phyloP scores from a whole-genome alignment of 1,140 invertebrate genomes.

The Nephotettix cincticeps region DNA sequence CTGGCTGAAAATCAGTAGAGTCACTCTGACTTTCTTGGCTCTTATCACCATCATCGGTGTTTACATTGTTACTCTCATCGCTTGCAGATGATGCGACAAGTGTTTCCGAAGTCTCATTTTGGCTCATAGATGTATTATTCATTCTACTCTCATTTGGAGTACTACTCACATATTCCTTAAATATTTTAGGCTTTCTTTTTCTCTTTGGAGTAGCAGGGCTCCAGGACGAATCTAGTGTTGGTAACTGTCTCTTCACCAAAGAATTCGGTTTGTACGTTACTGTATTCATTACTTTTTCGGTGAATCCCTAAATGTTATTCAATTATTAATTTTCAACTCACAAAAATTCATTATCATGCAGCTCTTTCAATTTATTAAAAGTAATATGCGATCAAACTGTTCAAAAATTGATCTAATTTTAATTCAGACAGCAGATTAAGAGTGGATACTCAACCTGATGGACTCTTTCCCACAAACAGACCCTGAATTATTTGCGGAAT shows the following conservation, averaged over 20 bases:
- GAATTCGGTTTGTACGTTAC: background rate
- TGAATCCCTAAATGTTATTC: background rate
- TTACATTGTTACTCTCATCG: background rate
- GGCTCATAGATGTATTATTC: background rate
- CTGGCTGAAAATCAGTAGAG: background rate
- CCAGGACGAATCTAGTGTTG: background rate
- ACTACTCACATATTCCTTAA: background rate
- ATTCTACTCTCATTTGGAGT: background rate
- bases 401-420: too few species aligned
- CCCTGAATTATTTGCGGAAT: too few species aligned
- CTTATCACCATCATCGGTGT: background rate
- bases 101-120: background rate
- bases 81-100: background rate
- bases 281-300: conserved; percentile 1
- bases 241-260: background rate
- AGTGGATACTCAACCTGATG: too few species aligned
- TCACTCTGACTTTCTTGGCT: background rate
- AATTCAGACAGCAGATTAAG: too few species aligned
- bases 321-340: too few species aligned
- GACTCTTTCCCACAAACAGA: too few species aligned
- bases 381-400: too few species aligned
- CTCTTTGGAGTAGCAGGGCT: background rate
- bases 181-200: background rate
- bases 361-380: too few species aligned
- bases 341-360: too few species aligned